phyloP scores from a whole-genome alignment of 1,140 invertebrate species.

The Calephelis virginiensis region DNA sequence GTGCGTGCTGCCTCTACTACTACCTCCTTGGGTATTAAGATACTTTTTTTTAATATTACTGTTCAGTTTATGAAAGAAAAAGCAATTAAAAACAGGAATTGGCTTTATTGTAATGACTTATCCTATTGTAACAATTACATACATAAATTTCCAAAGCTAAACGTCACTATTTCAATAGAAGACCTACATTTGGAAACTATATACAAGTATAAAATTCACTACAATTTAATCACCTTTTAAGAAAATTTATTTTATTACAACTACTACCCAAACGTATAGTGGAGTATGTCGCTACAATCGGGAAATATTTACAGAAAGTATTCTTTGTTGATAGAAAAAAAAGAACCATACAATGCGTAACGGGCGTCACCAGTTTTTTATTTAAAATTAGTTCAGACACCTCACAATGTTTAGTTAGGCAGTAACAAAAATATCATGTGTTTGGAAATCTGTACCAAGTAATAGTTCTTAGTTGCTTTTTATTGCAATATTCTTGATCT shows the following conservation, averaged over 20 bases:
- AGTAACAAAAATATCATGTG: no score
- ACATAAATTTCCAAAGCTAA: constrained; percentile 63
- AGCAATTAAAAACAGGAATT: constrained; percentile 4
- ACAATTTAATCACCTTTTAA: constrained; percentile 47
- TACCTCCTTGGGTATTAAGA: neutral
- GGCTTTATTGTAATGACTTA: constrained; percentile 31
- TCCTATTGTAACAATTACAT: constrained; percentile 62
- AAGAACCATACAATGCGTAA: neutral
- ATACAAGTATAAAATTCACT: constrained; percentile 72
- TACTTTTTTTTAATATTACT: no score
- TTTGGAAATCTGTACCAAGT: no score
- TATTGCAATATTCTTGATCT: no score
- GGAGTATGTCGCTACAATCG: constrained; percentile 23
- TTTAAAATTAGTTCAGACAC: no score
- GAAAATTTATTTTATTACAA: constrained; percentile 35
- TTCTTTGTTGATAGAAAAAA: constrained; percentile 2
- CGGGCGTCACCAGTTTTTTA: no score
- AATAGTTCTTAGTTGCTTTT: no score
- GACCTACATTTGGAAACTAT: constrained; percentile 56
- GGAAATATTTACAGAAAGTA: neutral
- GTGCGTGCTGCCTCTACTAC: no score
- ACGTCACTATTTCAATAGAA: constrained; percentile 56
- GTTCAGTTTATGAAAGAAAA: neutral
- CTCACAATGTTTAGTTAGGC: no score
- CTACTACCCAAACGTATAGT: constrained; percentile 38